Evolutionary conservation across 2,888 invertebrate genomes (phyloP).

Genomic region (Drosophila ochracea): DNA sequence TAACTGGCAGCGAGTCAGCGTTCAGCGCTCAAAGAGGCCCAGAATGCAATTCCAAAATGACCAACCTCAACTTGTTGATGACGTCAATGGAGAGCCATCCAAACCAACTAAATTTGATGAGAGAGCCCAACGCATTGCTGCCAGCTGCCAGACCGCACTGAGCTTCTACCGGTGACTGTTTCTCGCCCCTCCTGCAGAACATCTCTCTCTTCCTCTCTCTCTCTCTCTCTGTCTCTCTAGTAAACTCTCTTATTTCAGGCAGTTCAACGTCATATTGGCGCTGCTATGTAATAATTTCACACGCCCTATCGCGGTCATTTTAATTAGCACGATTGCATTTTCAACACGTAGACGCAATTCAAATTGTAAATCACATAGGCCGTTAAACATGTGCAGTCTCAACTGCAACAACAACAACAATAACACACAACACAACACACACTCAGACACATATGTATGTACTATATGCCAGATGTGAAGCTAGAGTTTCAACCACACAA

Average conservation of each 20-base stretch:
- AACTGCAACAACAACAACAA: slow-evolving; percentile 7
- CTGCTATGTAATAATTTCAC: slow-evolving; percentile 67
- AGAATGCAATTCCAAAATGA: background rate
- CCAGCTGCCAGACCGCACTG: slow-evolving; percentile 20
- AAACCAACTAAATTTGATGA: background rate
- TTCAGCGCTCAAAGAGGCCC: slow-evolving; percentile 6
- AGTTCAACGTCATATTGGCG: slow-evolving; percentile 23
- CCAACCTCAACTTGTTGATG: slow-evolving; percentile 27
- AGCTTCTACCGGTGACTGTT: background rate
- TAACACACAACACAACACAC: background rate
- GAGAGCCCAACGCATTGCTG: background rate
- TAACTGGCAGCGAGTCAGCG: slow-evolving; percentile 16
- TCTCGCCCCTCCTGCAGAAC: background rate
- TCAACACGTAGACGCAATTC: slow-evolving; percentile 71
- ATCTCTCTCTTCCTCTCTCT: background rate
- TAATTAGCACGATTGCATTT: slow-evolving; percentile 78
- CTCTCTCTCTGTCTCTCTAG: background rate
- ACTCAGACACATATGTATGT: background rate
- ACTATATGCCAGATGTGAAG: slow-evolving; percentile 9
- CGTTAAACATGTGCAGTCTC: slow-evolving; percentile 50
- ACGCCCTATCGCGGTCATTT: slow-evolving; percentile 76
- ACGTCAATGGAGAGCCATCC: slow-evolving; percentile 15
- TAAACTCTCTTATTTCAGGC: too few species aligned
- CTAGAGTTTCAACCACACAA: slow-evolving; percentile 21
- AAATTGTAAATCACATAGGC: slow-evolving; percentile 72